These are phyloP conservation scores for Semotilus atromaculatus DNA, from an alignment of 2,797 vertebrate species.

Conservation along the genomic window DNA sequence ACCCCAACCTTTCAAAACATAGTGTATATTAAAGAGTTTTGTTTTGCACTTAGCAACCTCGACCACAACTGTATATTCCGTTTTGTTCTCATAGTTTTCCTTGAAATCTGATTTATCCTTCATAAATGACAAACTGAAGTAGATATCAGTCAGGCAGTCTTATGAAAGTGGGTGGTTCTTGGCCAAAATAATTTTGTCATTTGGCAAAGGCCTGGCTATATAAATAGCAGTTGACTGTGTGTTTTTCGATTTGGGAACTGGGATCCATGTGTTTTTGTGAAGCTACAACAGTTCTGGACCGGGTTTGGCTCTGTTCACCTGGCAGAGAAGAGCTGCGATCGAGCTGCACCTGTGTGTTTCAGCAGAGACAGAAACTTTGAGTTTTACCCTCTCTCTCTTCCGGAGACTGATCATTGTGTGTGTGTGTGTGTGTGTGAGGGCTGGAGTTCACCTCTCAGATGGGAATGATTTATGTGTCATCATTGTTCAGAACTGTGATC, in stretches of 20 bases:
- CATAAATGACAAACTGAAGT: not conserved
- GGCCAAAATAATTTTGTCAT: not conserved
- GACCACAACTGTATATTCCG: not conserved
- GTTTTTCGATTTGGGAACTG: conserved; percentile 15
- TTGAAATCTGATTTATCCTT: not conserved
- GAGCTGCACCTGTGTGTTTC: conserved; percentile 14
- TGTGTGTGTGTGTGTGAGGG: not conserved
- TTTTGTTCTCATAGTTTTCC: no score
- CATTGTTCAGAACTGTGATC: conserved; percentile 32
- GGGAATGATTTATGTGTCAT: conserved; percentile 36
- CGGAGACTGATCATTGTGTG: not conserved
- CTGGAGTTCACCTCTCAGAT: conserved; percentile 16
- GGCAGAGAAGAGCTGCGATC: conserved; percentile 1
- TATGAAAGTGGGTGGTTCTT: not conserved
- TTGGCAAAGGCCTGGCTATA: not conserved
- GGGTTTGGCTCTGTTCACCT: not conserved
- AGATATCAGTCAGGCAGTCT: not conserved
- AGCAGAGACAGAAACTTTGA: conserved; percentile 1
- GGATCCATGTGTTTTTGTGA: conserved; percentile 3
- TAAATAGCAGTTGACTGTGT: not conserved
- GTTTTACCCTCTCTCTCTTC: not conserved
- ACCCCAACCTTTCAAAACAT: not conserved
- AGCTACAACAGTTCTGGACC: not conserved
- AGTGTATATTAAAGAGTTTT: not conserved
- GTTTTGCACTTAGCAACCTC: not conserved